Percentiles rank a stretch among this genome's conserved stretches.
These are phyloP conservation scores for Drosophila meridionalis DNA, from an alignment of 2,888 invertebrate species.

Conservation along the genomic window DNA sequence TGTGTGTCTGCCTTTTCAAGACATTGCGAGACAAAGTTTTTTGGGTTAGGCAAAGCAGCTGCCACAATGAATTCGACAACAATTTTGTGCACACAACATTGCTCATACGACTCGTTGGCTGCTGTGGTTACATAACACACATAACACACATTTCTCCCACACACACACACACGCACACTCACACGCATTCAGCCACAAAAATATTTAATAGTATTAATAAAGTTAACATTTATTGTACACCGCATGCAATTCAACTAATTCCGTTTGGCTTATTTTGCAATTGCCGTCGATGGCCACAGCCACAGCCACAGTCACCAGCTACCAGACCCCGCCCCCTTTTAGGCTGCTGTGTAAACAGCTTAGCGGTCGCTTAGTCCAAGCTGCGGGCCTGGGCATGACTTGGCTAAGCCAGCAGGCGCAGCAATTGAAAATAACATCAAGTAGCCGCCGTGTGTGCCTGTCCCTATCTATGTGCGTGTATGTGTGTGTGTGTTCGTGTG, in stretches of 20 bases:
- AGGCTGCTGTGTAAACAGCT: slow-evolving; percentile 34
- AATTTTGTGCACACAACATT: slow-evolving; percentile 41
- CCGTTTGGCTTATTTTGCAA: slow-evolving; percentile 14
- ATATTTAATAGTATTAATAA: slow-evolving; percentile 36
- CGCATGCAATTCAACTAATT: slow-evolving; percentile 23
- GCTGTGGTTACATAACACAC: slow-evolving; percentile 16
- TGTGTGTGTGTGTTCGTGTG: slow-evolving; percentile 17
- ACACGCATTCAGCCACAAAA: slow-evolving; percentile 6
- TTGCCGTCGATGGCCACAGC: slow-evolving; percentile 19
- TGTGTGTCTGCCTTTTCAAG: slow-evolving; percentile 7
- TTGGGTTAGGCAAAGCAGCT: slow-evolving; percentile 29
- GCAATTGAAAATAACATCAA: slow-evolving; percentile 62
- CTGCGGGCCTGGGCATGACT: slow-evolving; percentile 25
- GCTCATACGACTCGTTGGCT: slow-evolving; percentile 25
- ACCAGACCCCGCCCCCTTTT: background rate
- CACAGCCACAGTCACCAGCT: background rate
- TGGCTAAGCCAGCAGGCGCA: slow-evolving; percentile 33
- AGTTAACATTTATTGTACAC: slow-evolving; percentile 23
- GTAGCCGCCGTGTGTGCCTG: slow-evolving; percentile 53
- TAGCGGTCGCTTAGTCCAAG: slow-evolving; percentile 52
- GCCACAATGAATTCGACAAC: slow-evolving; percentile 52
- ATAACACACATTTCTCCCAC: background rate
- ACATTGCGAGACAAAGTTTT: slow-evolving; percentile 25
- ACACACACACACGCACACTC: background rate
- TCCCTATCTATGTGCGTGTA: background rate